Evolutionary conservation across 2,888 invertebrate species (phyloP).

Genomic region (Athripsodes cinereus): DNA sequence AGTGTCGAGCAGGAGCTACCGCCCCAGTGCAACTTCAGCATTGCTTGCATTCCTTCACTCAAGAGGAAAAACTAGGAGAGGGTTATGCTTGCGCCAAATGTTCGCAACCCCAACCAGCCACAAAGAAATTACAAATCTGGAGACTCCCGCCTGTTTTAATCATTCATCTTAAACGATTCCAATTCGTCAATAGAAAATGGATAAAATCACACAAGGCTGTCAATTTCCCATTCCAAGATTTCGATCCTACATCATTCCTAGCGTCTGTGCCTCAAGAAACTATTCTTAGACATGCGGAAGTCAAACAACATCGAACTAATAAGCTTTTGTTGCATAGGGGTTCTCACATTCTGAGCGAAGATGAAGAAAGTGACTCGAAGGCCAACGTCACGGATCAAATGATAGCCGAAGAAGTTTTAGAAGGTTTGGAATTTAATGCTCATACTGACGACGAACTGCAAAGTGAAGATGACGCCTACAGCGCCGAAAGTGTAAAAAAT

Average conservation of each 20-base stretch:
- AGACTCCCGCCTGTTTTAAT: conserved; percentile 83
- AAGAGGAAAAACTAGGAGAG: conserved; percentile 79
- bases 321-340: conserved; percentile 7
- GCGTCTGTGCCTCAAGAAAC: conserved; percentile 77
- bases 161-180: conserved; percentile 87
- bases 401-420: not conserved
- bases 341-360: conserved; percentile 3
- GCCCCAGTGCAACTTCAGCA: conserved; percentile 80
- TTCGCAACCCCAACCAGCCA: conserved; percentile 75
- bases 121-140: conserved; percentile 90
- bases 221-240: conserved; percentile 78
- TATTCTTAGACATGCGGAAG: conserved; percentile 59
- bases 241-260: conserved; percentile 81
- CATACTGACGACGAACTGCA: not conserved
- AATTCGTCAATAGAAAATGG: conserved; percentile 86
- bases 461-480: not conserved
- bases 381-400: conserved; percentile 6
- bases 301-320: conserved; percentile 31
- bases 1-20: conserved; percentile 63
- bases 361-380: conserved; percentile 16
- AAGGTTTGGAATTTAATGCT: not conserved
- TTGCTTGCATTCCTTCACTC: conserved; percentile 84
- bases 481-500: not conserved
- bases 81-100: conserved; percentile 83
- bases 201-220: conserved; percentile 92